phyloP scores from a whole-genome alignment of 2,888 invertebrate genomes.

The Pseudococcus viburni region DNA sequence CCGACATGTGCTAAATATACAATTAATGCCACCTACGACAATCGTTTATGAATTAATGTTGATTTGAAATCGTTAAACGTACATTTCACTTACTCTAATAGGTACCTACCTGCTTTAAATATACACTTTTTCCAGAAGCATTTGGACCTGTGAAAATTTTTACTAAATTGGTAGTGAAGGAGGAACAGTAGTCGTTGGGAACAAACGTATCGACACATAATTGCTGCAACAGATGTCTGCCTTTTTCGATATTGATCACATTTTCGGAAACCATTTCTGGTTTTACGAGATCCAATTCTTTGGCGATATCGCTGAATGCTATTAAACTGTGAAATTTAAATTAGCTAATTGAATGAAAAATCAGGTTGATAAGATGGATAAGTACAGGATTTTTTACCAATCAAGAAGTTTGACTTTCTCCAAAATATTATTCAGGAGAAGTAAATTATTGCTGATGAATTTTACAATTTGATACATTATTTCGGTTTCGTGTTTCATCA shows the following conservation, averaged over 20 bases:
- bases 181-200: constrained; percentile 80
- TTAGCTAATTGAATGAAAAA: neutral
- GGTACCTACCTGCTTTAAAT: constrained; percentile 82
- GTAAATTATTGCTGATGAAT: constrained; percentile 75
- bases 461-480: constrained; percentile 81
- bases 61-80: no score
- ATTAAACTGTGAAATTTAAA: constrained; percentile 64
- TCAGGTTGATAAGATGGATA: neutral
- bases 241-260: constrained; percentile 77
- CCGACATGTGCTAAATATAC: constrained; percentile 91
- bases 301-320: constrained; percentile 66
- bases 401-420: constrained; percentile 76
- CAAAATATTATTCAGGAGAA: constrained; percentile 73
- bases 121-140: constrained; percentile 92
- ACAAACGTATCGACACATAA: constrained; percentile 79
- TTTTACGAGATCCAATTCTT: constrained; percentile 67
- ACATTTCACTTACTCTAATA: neutral
- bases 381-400: constrained; percentile 73
- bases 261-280: constrained; percentile 67
- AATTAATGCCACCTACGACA: constrained; percentile 77
- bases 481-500: constrained; percentile 84
- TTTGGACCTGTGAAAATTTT: constrained; percentile 92
- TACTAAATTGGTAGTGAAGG: constrained; percentile 75
- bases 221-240: constrained; percentile 85
- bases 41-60: neutral